Base-by-base conservation (phyloP, 2,888 invertebrate species). In the Cheilosia urbana region DNA sequence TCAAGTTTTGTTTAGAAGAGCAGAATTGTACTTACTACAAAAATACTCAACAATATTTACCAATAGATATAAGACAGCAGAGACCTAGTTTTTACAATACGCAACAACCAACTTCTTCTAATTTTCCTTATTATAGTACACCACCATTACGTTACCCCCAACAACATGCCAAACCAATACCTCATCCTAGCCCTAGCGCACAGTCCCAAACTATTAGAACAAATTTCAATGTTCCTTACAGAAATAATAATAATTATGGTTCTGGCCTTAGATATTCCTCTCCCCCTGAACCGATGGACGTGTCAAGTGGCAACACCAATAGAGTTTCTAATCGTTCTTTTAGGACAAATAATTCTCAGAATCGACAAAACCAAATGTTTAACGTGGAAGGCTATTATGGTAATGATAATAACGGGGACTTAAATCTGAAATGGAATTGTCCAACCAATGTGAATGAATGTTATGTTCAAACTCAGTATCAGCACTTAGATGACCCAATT, bases 1-100 rank as follows among this genome's bases (percentile, higher is more conserved):
- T 87, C 1, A 81, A 69, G 53, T 84, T 47, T 24, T 88, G 83
- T 60, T 62, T 87, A 15, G 45, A 66, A 34, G 85, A 88, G 66
- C 87, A 87, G 60, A 87, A 87, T 62, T 58, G 72, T 27, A 63
- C 57, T 17, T 87, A 87, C 49, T 58, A 42, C 27, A 30, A 24
- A 42, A 68, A 45, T 40, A 37, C 27, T 15, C 37, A 60, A 15
- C 6, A 49, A 27, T 11, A 15, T n/a, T 11, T 6, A 58, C 40
- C 21, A 40, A 19, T 40, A 17, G 30, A 37, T 15, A 15, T n/a
- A 21, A 40, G 21, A 21, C 37, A 40, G 9, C 40, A 40, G 37
- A 40, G 40, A 15, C 49, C 34, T 13, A 37, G 47, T 17, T 2
- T 47, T 45, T 30, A 45, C 11, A 19, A 15, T 30, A 27, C 17